These are phyloP conservation scores for Stenurella melanura DNA, from an alignment of 2,888 invertebrate species.

Conservation along the genomic window DNA sequence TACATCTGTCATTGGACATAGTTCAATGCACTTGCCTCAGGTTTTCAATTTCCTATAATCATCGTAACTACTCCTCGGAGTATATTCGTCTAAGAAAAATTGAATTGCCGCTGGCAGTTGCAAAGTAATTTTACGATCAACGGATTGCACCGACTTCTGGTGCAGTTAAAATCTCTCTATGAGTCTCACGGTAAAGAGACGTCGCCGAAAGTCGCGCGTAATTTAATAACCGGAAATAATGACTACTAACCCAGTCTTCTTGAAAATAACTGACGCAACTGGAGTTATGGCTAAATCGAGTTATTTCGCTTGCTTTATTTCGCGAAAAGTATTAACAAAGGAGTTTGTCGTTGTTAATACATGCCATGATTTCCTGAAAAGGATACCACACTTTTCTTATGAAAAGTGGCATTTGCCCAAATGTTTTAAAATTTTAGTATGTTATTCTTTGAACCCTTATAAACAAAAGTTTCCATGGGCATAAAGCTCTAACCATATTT, in stretches of 20 bases:
- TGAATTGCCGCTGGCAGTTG: conserved; percentile 41
- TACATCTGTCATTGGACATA: conserved; percentile 48
- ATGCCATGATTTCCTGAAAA: not conserved
- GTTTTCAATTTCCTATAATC: conserved; percentile 57
- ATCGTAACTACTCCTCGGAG: conserved; percentile 53
- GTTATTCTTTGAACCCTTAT: too few species aligned
- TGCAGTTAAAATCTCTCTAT: conserved; percentile 20
- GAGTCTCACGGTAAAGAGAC: not conserved
- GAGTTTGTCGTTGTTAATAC: too few species aligned
- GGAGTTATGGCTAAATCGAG: conserved; percentile 12
- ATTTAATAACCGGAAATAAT: conserved; percentile 30
- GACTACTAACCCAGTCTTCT: conserved; percentile 5
- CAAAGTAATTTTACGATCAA: conserved; percentile 43
- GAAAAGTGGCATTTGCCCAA: too few species aligned
- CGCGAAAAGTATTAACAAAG: not conserved
- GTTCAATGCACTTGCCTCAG: conserved; percentile 48
- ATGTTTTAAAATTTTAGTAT: too few species aligned
- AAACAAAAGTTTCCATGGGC: too few species aligned
- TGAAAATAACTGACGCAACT: conserved; percentile 2
- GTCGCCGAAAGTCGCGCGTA: conserved; percentile 5
- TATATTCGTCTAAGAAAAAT: conserved; percentile 46
- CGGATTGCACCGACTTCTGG: conserved; percentile 30
- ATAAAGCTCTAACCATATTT: too few species aligned
- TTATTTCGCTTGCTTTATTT: too few species aligned
- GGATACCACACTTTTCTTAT: too few species aligned